These are phyloP conservation scores for Liparis tanakae DNA, from an alignment of 2,797 vertebrate species.

Conservation along the genomic window DNA sequence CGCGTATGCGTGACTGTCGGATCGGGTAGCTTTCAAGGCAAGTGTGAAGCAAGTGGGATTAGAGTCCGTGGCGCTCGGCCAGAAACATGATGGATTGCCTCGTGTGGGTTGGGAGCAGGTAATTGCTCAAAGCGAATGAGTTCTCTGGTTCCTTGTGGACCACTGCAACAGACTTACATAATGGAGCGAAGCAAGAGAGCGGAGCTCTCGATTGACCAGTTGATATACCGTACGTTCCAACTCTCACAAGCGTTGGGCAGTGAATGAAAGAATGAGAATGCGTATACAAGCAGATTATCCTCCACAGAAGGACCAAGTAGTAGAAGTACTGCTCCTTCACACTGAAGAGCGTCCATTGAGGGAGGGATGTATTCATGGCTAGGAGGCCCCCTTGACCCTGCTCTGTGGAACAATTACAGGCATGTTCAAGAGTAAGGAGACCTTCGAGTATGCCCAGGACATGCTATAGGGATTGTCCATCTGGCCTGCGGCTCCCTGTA, in stretches of 20 bases:
- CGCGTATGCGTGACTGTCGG: neutral
- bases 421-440: slow-evolving; percentile 26
- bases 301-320: neutral
- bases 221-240: neutral
- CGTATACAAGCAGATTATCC: neutral
- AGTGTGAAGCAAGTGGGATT: neutral
- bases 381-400: slow-evolving; percentile 3
- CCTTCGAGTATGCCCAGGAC: slow-evolving; percentile 3
- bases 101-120: neutral
- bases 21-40: neutral
- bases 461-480: slow-evolving; percentile 28
- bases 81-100: neutral
- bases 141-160: neutral
- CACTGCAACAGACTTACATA: neutral
- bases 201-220: neutral
- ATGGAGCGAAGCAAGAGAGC: neutral
- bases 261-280: neutral
- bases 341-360: slow-evolving; percentile 1
- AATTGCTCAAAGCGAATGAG: neutral
- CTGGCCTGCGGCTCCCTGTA: slow-evolving; percentile 4
- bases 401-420: slow-evolving; percentile 23
- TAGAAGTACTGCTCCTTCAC: neutral
- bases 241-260: neutral
- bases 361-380: slow-evolving; percentile 4
- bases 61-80: neutral